Evolutionary conservation across 2,888 invertebrate genomes (phyloP), one percentile per base, ranked within the genome.

Genomic region (Mesopsocus fuscifrons): DNA sequence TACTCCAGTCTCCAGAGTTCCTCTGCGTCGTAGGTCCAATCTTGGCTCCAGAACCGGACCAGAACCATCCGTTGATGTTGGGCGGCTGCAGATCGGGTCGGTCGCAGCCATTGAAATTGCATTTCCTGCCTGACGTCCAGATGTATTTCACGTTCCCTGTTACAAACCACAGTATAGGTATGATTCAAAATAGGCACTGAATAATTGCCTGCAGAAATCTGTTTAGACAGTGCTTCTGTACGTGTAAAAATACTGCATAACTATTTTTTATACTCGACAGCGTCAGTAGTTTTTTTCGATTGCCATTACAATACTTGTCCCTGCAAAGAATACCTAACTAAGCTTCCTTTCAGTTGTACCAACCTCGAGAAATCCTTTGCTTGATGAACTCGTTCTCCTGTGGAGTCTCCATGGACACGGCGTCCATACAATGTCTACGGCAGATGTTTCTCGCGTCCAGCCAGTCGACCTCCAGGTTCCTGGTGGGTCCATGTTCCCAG

Each of bases 371-470:
- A 50, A 88, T 73, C 57, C 85, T 75, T 59, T 87, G 85, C 62
- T 88, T 87, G 52, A 88, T 69, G 59, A 87, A 87, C 59, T 87
- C 85, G 60, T 87, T 87, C 64, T 89, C 83, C 62, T 87, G 85
- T 11, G 87, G 85, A 6, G 87, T 85, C 63, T 89, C 88, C 47
- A 89, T 61, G 8, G 85, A 84, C 17, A 88, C 87, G 52, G 87
- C 84, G 63, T 89, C 89, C 89, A 89, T 89, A 60, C 89, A 89
- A 57, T 87, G 87, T 51, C 87, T 72, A 49, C 89, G 74, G 64
- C 89, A 89, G 56, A 87, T 85, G 63, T 89, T 89, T 51, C 89
- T 72, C 23, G 88, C 77, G 59, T 88, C 88, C 42, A 89, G 63
- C 88, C 88, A 88, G 58, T 88, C 87, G 2, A 88, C 87, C 62